Evolutionary conservation across 1,140 invertebrate genomes (phyloP), one percentile per base, ranked within the genome.

Genomic region (Bombus superbus): DNA sequence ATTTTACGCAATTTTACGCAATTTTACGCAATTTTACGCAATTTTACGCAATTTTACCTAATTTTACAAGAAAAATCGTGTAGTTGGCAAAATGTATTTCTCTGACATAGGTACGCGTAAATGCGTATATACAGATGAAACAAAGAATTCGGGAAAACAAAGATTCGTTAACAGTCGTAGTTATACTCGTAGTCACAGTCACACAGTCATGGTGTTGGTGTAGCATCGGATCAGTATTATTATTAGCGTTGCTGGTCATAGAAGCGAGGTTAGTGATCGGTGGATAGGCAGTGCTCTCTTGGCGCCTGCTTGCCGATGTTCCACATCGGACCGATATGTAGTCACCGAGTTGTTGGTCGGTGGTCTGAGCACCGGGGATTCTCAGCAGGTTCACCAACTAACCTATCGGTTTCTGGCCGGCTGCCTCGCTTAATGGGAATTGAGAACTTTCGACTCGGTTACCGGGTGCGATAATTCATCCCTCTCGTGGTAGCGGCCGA

Each of bases 371-470:
- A 87, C 79, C 89, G 89, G 62, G 82, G 90, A 90, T 90, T 91
- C 90, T 85, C 89, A 90, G 89, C 89, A 91, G 89, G 84, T 91
- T 91, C 89, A 75, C 86, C 90, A 83, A 90, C 90, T 92, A 92
- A 94, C 90, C 92, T 93, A 93, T 93, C 91, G 90, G 91, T 94
- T 94, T 93, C 93, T 93, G 92, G 90, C 89, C 91, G 92, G 92
- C 90, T 92, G 92, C 92, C 86, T 90, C 92, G 92, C 91, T 92
- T 94, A 93, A 94, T 94, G 92, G 93, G 92, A 94, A 94, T 94
- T 92, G 91, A 93, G 91, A 94, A 94, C 86, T 94, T 93, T 93
- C 90, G 91, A 92, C 85, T 91, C 87, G 91, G 90, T 87, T 90
- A 91, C 90, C 86, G 81, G 71, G 83, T 79, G 75, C 89, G 92